phyloP scores from a whole-genome alignment of 1,140 invertebrate genomes.

The Lasaia peninsularis region DNA sequence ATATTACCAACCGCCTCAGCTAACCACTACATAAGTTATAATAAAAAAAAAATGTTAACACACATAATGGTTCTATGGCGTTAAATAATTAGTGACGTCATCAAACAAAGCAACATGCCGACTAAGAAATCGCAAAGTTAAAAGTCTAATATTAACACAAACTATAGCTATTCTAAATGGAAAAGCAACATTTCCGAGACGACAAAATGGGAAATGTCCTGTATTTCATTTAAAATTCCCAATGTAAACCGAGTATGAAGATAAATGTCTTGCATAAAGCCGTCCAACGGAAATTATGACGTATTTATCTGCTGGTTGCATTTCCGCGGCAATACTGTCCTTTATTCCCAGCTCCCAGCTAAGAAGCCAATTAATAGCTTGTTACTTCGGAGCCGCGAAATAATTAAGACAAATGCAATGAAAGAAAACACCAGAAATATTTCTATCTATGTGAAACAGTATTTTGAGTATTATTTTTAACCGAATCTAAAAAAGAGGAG shows the following conservation, averaged over 20 bases:
- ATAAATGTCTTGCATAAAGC: conserved; percentile 4
- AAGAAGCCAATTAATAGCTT: conserved; percentile 3
- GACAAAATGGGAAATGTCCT: background rate
- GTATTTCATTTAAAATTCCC: background rate
- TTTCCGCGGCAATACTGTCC: background rate
- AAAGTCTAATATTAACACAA: no score
- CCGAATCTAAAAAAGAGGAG: no score
- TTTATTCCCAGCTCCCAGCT: background rate
- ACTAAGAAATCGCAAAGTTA: no score
- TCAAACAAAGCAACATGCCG: no score
- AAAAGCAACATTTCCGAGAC: background rate
- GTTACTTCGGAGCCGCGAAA: background rate
- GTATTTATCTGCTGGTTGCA: conserved; percentile 7
- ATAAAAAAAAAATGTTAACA: no score
- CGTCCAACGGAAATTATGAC: background rate
- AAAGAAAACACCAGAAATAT: conserved; percentile 1
- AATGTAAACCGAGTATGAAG: background rate
- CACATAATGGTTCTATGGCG: no score
- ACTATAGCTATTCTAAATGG: no score
- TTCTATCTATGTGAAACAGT: no score
- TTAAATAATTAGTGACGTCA: no score
- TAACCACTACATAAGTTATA: no score
- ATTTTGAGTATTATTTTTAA: no score
- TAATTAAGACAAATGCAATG: conserved; percentile 3
- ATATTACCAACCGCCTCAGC: no score